Percentiles rank a stretch among this genome's conserved stretches.
Conservation (phyloP, 2,888 invertebrate species). For the Ariolimax columbianus region DNA sequence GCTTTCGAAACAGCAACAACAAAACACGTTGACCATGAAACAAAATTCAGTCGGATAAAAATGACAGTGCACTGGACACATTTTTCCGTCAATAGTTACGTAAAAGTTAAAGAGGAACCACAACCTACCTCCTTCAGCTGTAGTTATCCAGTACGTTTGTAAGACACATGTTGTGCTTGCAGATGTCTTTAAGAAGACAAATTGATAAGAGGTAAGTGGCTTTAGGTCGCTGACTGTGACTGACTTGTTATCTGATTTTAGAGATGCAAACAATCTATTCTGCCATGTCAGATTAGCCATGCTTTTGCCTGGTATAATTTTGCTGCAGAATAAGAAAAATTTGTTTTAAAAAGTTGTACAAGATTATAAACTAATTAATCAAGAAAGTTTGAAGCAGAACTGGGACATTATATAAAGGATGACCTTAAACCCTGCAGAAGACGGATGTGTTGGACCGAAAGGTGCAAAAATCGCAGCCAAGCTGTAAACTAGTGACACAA, state of each 20-base stretch:
- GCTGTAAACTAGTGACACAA: too few relatives aligned
- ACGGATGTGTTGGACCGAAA: too few relatives aligned
- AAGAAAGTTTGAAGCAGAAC: too few relatives aligned
- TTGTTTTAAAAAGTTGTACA: not conserved
- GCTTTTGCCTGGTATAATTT: not conserved
- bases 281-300: constrained; percentile 33
- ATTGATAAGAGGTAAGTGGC: constrained; percentile 17
- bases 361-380: too few relatives aligned
- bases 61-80: too few relatives aligned
- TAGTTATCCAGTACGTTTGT: not conserved
- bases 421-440: too few relatives aligned
- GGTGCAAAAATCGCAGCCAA: too few relatives aligned
- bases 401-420: too few relatives aligned
- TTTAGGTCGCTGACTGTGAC: not conserved
- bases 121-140: constrained; percentile 26
- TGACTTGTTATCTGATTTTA: not conserved
- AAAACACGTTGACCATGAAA: too few relatives aligned
- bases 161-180: not conserved
- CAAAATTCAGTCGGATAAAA: too few relatives aligned
- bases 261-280: not conserved
- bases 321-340: constrained; percentile 20
- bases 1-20: too few relatives aligned
- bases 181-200: constrained; percentile 23
- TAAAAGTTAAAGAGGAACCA: not conserved
- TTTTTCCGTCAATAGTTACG: too few relatives aligned